These are phyloP conservation scores for Philaethria dido DNA, from an alignment of 2,888 invertebrate species.

Conservation along the genomic window DNA sequence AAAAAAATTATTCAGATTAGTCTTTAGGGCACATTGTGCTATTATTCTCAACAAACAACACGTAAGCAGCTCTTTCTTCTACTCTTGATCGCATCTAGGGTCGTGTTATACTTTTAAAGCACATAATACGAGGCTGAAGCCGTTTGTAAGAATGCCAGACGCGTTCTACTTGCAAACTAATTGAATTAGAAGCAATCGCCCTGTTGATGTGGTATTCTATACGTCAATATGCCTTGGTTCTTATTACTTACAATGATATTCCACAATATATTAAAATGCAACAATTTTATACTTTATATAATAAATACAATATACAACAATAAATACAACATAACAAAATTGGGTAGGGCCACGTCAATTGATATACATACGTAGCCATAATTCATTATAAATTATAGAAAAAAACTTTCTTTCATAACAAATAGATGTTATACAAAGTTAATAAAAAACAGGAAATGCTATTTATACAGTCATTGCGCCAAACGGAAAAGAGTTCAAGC, in stretches of 20 bases:
- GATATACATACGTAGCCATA: no score
- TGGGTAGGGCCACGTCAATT: no score
- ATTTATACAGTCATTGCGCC: slow-evolving; percentile 10
- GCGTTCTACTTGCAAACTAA: slow-evolving; percentile 74
- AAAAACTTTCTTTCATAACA: neutral
- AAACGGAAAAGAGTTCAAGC: slow-evolving; percentile 21
- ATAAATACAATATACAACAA: neutral
- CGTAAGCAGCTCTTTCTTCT: neutral
- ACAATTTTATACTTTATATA: neutral
- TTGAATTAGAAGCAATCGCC: slow-evolving; percentile 79
- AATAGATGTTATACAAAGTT: neutral
- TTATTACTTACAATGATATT: slow-evolving; percentile 8
- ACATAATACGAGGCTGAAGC: slow-evolving; percentile 30
- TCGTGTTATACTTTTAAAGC: slow-evolving; percentile 23
- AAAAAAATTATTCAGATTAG: neutral
- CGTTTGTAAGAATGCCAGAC: slow-evolving; percentile 50
- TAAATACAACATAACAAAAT: no score
- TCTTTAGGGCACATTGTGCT: neutral
- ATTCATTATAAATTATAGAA: neutral
- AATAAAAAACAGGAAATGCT: slow-evolving; percentile 7
- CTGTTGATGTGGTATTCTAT: slow-evolving; percentile 51
- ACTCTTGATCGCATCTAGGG: slow-evolving; percentile 9
- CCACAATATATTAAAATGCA: neutral
- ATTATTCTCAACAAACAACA: neutral
- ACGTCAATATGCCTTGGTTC: slow-evolving; percentile 25